Conservation (phyloP, 2,888 invertebrate species). For the Galerucella pusilla region DNA sequence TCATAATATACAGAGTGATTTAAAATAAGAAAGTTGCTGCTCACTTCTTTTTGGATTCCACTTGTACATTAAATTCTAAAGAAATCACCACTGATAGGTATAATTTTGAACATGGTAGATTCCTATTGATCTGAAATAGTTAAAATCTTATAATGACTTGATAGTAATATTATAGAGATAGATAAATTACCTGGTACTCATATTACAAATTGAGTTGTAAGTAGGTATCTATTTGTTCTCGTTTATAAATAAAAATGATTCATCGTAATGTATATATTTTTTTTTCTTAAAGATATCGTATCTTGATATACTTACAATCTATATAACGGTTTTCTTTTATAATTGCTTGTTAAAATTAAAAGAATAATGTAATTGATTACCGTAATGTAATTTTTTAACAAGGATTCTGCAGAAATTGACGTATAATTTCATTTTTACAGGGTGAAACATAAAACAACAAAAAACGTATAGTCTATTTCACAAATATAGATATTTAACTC, state of each 20-base stretch:
- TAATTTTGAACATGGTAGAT: too few species aligned
- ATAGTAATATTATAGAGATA: not conserved
- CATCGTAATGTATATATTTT: constrained; percentile 4
- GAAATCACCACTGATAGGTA: too few species aligned
- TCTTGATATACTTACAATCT: not conserved
- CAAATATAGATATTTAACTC: too few species aligned
- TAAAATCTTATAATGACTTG: too few species aligned
- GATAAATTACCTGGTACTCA: not conserved
- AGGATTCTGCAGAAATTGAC: constrained; percentile 1
- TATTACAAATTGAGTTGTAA: constrained; percentile 1
- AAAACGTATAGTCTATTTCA: too few species aligned
- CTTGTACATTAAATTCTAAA: too few species aligned
- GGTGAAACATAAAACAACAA: not conserved
- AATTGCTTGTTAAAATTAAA: not conserved
- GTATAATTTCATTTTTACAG: not conserved
- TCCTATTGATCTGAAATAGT: too few species aligned
- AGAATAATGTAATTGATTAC: constrained; percentile 7
- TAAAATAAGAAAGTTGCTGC: too few species aligned
- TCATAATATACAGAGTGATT: too few species aligned
- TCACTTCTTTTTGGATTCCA: too few species aligned
- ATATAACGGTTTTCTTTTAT: constrained; percentile 1
- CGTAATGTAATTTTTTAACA: constrained; percentile 4
- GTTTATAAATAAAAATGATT: constrained; percentile 10
- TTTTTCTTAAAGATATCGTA: not conserved
- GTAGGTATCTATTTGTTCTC: not conserved